A percentile compares a stretch with the other conserved stretches of the same genome.
Conservation (phyloP, 2,113 vertebrate genomes). For the Aythya baeri region DNA sequence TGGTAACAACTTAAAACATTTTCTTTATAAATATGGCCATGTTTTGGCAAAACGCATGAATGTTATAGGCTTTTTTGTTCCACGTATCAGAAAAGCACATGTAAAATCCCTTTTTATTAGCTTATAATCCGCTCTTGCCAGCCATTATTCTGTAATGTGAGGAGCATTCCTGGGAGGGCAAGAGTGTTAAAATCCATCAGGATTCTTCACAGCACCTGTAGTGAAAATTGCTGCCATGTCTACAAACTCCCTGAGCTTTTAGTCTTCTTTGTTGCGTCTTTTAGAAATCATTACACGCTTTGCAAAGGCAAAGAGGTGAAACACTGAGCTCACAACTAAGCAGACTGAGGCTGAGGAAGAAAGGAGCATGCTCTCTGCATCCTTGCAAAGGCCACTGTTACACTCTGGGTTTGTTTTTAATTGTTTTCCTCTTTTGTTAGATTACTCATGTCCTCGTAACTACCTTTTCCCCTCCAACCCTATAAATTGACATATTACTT, state of each 20-base stretch:
- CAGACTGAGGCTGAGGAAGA: not conserved
- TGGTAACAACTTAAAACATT: not conserved
- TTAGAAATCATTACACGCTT: not conserved
- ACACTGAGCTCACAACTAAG: not conserved
- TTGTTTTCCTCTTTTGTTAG: not conserved
- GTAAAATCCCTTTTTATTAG: not conserved
- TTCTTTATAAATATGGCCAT: not conserved
- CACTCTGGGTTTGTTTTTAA: not conserved
- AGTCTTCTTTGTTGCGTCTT: not conserved
- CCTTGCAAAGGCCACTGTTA: not conserved
- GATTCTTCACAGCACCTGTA: not conserved
- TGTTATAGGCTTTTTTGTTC: not conserved
- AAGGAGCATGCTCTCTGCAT: not conserved
- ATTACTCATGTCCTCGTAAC: not conserved
- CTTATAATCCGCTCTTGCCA: not conserved
- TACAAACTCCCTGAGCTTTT: not conserved
- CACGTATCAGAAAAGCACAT: not conserved
- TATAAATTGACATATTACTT: not conserved
- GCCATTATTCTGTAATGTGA: not conserved
- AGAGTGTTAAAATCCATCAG: not conserved
- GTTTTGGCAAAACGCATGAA: not conserved
- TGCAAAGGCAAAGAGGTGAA: not conserved
- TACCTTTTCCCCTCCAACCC: not conserved
- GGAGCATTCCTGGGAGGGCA: accelerated
- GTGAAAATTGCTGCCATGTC: constrained; percentile 6